Evolutionary conservation across 2,113 vertebrate species (phyloP).

Genomic region (Fregetta grallaria): DNA sequence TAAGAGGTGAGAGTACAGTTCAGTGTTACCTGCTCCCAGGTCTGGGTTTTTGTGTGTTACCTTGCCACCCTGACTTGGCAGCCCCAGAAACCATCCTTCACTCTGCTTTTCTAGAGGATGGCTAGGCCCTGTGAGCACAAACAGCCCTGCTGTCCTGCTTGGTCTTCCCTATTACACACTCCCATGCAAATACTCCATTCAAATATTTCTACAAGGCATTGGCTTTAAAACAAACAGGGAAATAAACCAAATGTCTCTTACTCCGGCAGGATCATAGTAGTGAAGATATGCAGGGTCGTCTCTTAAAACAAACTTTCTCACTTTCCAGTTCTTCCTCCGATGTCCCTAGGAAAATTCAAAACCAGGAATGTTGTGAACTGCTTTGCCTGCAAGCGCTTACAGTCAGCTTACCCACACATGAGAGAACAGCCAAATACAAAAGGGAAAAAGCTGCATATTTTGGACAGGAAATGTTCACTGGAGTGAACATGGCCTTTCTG

Average conservation of each 20-base stretch:
- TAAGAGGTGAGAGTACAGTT: background rate
- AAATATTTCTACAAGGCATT: background rate
- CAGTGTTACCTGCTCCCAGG: background rate
- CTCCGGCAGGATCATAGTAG: slow-evolving; percentile 95
- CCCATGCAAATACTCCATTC: background rate
- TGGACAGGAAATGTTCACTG: background rate
- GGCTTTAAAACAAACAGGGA: background rate
- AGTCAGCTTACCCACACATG: background rate
- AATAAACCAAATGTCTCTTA: slow-evolving; percentile 41
- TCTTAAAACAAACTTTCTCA: slow-evolving; percentile 92
- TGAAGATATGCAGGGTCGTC: slow-evolving; percentile 96
- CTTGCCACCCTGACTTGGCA: background rate
- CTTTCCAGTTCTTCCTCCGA: slow-evolving; percentile 96
- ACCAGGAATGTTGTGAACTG: background rate
- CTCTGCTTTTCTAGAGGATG: background rate
- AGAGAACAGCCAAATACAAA: background rate
- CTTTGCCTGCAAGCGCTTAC: background rate
- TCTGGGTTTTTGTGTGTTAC: background rate
- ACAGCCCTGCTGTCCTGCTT: background rate
- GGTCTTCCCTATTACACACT: background rate
- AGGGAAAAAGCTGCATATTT: background rate
- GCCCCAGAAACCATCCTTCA: background rate
- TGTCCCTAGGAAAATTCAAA: slow-evolving; percentile 82
- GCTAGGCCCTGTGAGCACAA: background rate
- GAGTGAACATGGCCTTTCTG: background rate